These are phyloP conservation scores for Enteromius treurensis DNA, from an alignment of 2,797 vertebrate species.

Conservation along the genomic window DNA sequence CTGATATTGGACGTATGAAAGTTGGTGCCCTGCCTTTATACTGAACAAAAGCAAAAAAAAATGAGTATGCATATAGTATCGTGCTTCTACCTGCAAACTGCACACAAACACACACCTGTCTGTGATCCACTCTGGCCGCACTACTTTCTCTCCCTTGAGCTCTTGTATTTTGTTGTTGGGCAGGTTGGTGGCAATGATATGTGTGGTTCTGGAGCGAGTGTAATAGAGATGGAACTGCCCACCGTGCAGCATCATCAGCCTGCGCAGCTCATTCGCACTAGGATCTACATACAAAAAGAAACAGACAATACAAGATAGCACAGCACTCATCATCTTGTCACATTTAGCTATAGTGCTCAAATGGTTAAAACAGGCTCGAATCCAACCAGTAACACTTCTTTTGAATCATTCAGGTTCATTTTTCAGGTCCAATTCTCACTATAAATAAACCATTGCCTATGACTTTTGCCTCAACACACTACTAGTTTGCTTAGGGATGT, in stretches of 20 bases:
- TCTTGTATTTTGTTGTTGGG: conserved; percentile 94
- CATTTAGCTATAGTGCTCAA: background rate
- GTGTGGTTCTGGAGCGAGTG: conserved; percentile 94
- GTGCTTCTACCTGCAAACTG: background rate
- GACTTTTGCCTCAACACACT: background rate
- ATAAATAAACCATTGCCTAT: background rate
- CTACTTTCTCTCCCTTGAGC: conserved; percentile 91
- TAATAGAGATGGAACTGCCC: conserved; percentile 96
- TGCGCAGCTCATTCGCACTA: conserved; percentile 91
- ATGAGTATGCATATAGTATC: background rate
- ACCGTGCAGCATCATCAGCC: conserved; percentile 95
- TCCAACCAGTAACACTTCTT: background rate
- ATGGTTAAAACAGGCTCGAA: background rate
- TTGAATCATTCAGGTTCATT: background rate
- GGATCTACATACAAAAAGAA: conserved; percentile 79
- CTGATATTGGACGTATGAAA: conserved; percentile 91
- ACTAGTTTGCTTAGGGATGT: background rate
- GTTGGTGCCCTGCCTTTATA: conserved; percentile 89
- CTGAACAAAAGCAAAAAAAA: conserved; percentile 66
- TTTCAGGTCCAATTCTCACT: background rate
- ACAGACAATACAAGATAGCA: background rate
- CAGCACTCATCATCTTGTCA: background rate
- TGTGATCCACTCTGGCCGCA: conserved; percentile 93
- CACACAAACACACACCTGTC: conserved; percentile 84
- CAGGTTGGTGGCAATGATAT: conserved; percentile 95